Evolutionary conservation across 1,140 invertebrate species (phyloP), one percentile per base, ranked within the genome.

Genomic region (Oryctes rhinoceros): DNA sequence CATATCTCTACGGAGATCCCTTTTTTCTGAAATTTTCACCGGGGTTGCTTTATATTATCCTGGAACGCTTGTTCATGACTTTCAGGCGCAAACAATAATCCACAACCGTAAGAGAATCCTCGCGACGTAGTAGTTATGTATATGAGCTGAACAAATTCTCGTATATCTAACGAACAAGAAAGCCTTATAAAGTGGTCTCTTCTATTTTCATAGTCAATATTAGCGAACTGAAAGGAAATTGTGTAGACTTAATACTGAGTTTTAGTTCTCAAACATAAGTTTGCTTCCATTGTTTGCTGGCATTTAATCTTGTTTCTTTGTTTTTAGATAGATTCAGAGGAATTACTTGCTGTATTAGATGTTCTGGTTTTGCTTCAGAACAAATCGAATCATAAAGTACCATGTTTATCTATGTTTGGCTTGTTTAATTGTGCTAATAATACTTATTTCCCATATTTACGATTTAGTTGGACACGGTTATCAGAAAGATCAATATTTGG

Each of bases 191-290:
- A 59, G 53, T 18, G 15, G 53, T 59, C 53, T 18, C 53, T 18
- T 13, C 53, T 59, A 59, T 59, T 59, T 59, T 59, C 13, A 59
- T 59, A 59, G 53, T 59, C 53, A 59, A 59, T 59, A 59, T 59
- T 59, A 59, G 53, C 53, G 53, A 59, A 59, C 53, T 18, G 53
- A 59, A 59, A 59, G 53, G 53, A 59, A 59, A 59, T 59, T 59
- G 53, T 59, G 53, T 18, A 59, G 7, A 59, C 53, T 59, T 59
- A n/a, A 59, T 59, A 18, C 53, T 6, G 53, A 59, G n/a, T 59
- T 59, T 15, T 15, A n/a, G 53, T 59, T 18, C 53, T 18, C 7
- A 18, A 59, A 59, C 18, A 15, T 59, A 59, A 59, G 2, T 3
- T n/a, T 18, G 15, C 18, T 15, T 59, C 53, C 53, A 59, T 59